Evolutionary conservation across 2,888 invertebrate species (phyloP), one percentile per base, ranked within the genome.

Genomic region (Cartodere bifasciata): DNA sequence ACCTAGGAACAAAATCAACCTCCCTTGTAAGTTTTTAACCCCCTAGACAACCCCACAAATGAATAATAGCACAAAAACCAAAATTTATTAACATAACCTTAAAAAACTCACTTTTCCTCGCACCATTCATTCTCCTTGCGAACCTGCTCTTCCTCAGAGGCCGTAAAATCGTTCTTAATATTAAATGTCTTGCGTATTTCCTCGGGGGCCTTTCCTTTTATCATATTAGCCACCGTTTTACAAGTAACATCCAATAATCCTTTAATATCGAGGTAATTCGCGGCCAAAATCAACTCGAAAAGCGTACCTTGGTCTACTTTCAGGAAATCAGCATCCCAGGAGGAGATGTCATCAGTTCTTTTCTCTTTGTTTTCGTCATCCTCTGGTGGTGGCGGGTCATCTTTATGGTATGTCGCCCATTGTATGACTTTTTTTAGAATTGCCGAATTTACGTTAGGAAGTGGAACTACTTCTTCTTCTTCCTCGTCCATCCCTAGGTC

Each of bases 291-390:
- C 23, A 97, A 65, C 64, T 95, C 95, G 57, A 94, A 95, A 9
- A 97, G 64, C 2, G 94, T 95, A 36, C 90, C 92, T 58, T 95
- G 94, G 58, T 95, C 94, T 16, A 97, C 95, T 70, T 98, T 98
- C 5, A 99, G 65, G 53, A 98, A 98, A 58, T 98, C 97, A 0
- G 92, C 90, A 66, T 98, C 98, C 98, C 98, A 98, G 0, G 91
- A 90, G 13, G 88, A 88, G 44, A 98, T 98, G 54, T 98, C 97
- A 56, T 98, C 97, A 1, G 97, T 97, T n/a, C 97, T 69, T 53
- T 95, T 97, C 54, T 94, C 92, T 58, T 90, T 90, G 59, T 88
- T 91, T 56, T 97, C 95, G 52, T 95, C 94, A 49, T 98, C 95
- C 60, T 94, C 94, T 5, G 91, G 85, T 48, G 88, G 80, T 33